Base-by-base conservation (phyloP, 1,140 invertebrate genomes). In the Aphelinus certus region DNA sequence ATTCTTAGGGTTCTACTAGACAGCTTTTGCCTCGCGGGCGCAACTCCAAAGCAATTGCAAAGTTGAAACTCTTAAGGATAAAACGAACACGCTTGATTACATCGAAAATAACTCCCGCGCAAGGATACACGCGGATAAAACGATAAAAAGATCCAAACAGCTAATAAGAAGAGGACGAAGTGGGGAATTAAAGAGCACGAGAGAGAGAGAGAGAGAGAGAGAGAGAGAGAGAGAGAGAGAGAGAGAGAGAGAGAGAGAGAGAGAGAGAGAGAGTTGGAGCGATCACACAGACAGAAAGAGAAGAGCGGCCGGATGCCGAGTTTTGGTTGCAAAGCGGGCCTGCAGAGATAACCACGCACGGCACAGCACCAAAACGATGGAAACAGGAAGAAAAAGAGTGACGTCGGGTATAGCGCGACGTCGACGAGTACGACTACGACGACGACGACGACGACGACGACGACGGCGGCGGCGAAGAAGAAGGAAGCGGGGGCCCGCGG, bases 151-250 rank as follows among this genome's bases (percentile, higher is more conserved):
- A 26, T 26, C 26, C 26, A 26, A 26, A 26, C 26, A 26, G 26
- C 10, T 26, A 43, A 56, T 46, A 56, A 56, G 7, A 43, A 7
- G 51, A 4, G 53, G 6, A 46, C 51, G 53, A 65, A 67, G 10
- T 6, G 7, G 51, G 49, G 7, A 77, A 78, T 80, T 77, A 78
- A 76, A 77, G 76, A 68, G 73, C 1, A 47, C 51, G 26, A 26
- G 26, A 26, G 26, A 26, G 26, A 26, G 26, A 26, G 26, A 68
- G 2, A 68, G 66, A 63, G 64, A 45, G 7, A 45, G 42, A 68
- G 2, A 68, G 66, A 63, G 64, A 45, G 7, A 45, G 42, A 68
- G 2, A 68, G 66, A 63, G 64, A 45, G 7, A 45, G 42, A 60
- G 26, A 26, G 26, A 26, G 26, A 26, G 26, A 26, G 26, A 26